Evolutionary conservation across 2,113 vertebrate genomes (phyloP).

Genomic region (Typhlomys cinereus): DNA sequence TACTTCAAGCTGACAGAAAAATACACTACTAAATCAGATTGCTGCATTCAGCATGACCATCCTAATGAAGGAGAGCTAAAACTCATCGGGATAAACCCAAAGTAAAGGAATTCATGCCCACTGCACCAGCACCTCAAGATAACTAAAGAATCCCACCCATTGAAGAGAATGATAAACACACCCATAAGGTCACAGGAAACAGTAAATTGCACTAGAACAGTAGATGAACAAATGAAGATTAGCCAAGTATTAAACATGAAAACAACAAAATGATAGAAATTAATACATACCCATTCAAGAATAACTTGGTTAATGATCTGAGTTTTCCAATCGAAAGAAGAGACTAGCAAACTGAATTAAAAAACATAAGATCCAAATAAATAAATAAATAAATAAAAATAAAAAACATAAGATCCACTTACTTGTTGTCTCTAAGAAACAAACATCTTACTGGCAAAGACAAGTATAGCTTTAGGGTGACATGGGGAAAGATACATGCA

Average conservation of each 20-base stretch:
- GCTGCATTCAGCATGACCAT: neutral
- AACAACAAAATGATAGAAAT: neutral
- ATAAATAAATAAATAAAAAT: too few relatives aligned
- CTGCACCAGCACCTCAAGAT: neutral
- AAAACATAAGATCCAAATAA: too few relatives aligned
- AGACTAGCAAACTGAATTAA: neutral
- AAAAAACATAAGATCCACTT: too few relatives aligned
- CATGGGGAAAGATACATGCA: neutral
- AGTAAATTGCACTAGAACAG: too few relatives aligned
- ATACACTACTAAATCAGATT: neutral
- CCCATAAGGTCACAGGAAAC: neutral
- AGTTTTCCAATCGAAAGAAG: neutral
- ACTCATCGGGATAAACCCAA: neutral
- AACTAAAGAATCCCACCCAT: too few relatives aligned
- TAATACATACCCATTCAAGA: neutral
- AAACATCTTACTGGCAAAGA: neutral
- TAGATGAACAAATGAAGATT: too few relatives aligned
- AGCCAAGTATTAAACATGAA: too few relatives aligned
- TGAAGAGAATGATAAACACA: neutral
- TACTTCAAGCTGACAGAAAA: neutral
- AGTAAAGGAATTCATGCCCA: neutral
- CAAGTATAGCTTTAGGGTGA: neutral
- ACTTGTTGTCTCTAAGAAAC: neutral
- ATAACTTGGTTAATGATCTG: neutral
- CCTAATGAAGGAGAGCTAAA: neutral